Percentiles rank a stretch among this genome's conserved stretches.
Conservation (phyloP, 2,888 invertebrate genomes). For the Drosophila dives region DNA sequence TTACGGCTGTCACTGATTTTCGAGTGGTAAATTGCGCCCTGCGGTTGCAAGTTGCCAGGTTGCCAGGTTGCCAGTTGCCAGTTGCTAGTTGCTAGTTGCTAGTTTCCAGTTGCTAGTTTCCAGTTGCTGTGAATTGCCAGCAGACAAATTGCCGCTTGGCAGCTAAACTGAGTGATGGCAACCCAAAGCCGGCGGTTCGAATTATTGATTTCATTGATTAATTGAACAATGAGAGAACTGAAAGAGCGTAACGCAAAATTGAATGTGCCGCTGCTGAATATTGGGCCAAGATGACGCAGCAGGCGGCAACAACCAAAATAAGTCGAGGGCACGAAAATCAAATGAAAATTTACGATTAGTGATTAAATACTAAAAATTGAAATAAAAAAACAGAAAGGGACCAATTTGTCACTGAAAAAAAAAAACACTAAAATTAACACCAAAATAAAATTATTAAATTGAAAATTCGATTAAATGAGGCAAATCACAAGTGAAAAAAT, state of each 20-base stretch:
- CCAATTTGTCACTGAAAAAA: slow-evolving; percentile 11
- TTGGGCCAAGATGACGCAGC: slow-evolving; percentile 65
- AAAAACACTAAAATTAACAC: too few species aligned
- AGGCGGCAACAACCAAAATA: slow-evolving; percentile 42
- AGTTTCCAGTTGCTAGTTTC: not conserved
- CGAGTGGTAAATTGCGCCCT: slow-evolving; percentile 51
- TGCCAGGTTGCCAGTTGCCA: not conserved
- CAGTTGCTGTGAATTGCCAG: slow-evolving; percentile 16
- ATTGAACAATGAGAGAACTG: slow-evolving; percentile 47
- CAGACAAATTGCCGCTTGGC: slow-evolving; percentile 55
- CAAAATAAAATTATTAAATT: too few species aligned
- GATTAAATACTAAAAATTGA: slow-evolving; percentile 10
- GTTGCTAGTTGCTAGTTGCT: slow-evolving; percentile 2
- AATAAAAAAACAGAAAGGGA: slow-evolving; percentile 12
- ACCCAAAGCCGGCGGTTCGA: slow-evolving; percentile 46
- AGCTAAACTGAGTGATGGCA: slow-evolving; percentile 29
- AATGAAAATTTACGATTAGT: slow-evolving; percentile 20
- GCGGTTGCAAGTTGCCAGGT: slow-evolving; percentile 24
- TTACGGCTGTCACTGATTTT: slow-evolving; percentile 54
- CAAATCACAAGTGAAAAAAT: not conserved
- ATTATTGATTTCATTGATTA: slow-evolving; percentile 55
- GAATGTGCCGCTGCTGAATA: slow-evolving; percentile 31
- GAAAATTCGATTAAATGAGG: not conserved
- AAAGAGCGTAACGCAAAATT: slow-evolving; percentile 38
- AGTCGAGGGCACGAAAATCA: slow-evolving; percentile 5